These are phyloP conservation scores for Nipponacmea schrenckii DNA, from an alignment of 2,888 invertebrate genomes.

Conservation along the genomic window DNA sequence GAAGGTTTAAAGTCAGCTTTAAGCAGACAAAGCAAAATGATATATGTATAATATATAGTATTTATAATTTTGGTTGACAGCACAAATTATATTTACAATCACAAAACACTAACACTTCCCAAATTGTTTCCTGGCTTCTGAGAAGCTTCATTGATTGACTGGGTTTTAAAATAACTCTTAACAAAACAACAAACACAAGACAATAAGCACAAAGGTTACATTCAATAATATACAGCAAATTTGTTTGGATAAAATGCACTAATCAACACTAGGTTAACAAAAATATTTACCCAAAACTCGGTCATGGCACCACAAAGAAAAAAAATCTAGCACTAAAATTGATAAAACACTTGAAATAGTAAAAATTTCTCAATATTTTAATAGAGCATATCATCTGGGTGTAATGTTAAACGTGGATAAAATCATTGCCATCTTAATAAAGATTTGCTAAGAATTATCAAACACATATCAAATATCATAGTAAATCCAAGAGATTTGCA, in stretches of 20 bases:
- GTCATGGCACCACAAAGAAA: neutral
- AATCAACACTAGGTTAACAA: neutral
- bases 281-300: conserved; percentile 2
- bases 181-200: too few species aligned
- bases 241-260: conserved; percentile 1
- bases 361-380: too few species aligned
- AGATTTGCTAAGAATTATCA: neutral
- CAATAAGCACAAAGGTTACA: too few species aligned
- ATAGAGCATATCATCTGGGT: too few species aligned
- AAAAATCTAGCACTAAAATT: conserved; percentile 7
- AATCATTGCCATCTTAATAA: neutral
- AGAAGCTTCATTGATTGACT: too few species aligned
- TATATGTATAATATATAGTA: neutral
- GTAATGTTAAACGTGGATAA: too few species aligned
- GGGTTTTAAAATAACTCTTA: too few species aligned
- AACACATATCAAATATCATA: neutral
- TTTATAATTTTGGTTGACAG: neutral
- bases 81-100: neutral
- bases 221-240: too few species aligned
- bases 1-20: conserved; percentile 2
- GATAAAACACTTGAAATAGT: neutral
- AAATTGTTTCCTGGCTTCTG: too few species aligned
- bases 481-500: neutral
- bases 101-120: too few species aligned
- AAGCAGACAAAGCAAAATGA: conserved; percentile 4